These are phyloP conservation scores for Morphnarchus princeps DNA, from an alignment of 2,113 vertebrate genomes.

Conservation along the genomic window DNA sequence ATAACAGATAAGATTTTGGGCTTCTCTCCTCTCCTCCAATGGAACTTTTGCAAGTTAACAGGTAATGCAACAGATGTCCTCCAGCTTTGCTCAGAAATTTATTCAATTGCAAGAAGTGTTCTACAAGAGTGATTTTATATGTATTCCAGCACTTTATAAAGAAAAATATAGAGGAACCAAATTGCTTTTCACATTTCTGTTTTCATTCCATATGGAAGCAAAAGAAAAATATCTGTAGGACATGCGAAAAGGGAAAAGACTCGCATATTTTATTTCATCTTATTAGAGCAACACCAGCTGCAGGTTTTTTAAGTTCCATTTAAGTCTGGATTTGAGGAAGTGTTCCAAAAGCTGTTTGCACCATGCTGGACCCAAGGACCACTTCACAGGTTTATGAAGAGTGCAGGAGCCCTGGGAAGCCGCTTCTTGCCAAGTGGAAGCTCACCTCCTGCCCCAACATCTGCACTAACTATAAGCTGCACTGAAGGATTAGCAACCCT, in stretches of 20 bases:
- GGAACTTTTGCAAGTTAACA: not conserved
- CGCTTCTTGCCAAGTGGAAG: not conserved
- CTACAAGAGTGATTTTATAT: not conserved
- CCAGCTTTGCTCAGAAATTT: not conserved
- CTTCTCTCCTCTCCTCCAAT: not conserved
- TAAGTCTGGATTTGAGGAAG: not conserved
- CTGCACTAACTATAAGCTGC: not conserved
- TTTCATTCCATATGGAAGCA: not conserved
- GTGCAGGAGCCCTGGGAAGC: fast-evolving
- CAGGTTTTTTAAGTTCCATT: not conserved
- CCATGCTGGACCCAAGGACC: not conserved
- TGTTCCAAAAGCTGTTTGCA: not conserved
- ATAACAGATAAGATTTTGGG: not conserved
- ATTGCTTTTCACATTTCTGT: not conserved
- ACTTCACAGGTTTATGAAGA: not conserved
- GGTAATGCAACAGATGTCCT: not conserved
- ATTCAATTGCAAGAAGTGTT: not conserved
- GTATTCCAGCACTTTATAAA: not conserved
- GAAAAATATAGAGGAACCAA: not conserved
- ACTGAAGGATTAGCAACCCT: not conserved
- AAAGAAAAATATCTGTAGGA: not conserved
- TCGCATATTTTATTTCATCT: not conserved
- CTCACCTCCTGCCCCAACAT: not conserved
- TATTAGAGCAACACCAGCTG: not conserved
- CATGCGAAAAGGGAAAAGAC: not conserved